A percentile compares a stretch with the other conserved stretches of the same genome.
phyloP scores from a whole-genome alignment of 1,140 invertebrate species.

The Tetramorium parvispinum region DNA sequence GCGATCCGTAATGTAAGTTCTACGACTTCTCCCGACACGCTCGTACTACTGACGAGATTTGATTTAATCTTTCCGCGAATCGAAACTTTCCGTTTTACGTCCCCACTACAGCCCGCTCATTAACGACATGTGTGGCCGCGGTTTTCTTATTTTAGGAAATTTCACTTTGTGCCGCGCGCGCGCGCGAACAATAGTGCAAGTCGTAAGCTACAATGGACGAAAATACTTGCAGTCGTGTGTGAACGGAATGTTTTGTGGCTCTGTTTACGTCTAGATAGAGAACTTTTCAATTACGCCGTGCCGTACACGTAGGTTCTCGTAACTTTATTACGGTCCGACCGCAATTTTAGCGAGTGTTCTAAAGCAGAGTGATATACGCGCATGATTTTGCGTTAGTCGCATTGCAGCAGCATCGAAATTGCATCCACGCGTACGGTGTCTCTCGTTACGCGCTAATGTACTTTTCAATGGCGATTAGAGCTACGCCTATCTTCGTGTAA shows the following conservation, averaged over 20 bases:
- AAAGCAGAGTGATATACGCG: slow-evolving; percentile 47
- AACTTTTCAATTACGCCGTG: slow-evolving; percentile 59
- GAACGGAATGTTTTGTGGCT: slow-evolving; percentile 52
- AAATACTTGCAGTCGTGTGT: slow-evolving; percentile 31
- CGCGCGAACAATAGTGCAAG: slow-evolving; percentile 16
- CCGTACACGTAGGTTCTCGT: slow-evolving; percentile 47
- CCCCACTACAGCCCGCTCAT: background rate
- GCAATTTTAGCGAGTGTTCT: slow-evolving; percentile 66
- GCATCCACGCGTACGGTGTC: slow-evolving; percentile 43
- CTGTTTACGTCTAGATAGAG: slow-evolving; percentile 47
- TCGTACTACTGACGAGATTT: slow-evolving; percentile 1
- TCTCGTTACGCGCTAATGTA: slow-evolving; percentile 63
- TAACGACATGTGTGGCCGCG: background rate
- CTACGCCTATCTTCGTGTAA: slow-evolving; percentile 18
- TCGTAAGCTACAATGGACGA: slow-evolving; percentile 5
- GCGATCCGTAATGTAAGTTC: slow-evolving; percentile 38
- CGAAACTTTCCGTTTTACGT: background rate
- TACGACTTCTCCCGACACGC: background rate
- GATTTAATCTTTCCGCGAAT: background rate
- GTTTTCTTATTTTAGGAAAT: background rate
- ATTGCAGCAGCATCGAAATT: slow-evolving; percentile 51
- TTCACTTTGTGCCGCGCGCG: background rate
- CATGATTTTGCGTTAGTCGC: slow-evolving; percentile 52
- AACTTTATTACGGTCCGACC: slow-evolving; percentile 67
- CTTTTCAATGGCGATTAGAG: slow-evolving; percentile 64